phyloP scores from a whole-genome alignment of 1,140 invertebrate species.

The Danaus melanippus region DNA sequence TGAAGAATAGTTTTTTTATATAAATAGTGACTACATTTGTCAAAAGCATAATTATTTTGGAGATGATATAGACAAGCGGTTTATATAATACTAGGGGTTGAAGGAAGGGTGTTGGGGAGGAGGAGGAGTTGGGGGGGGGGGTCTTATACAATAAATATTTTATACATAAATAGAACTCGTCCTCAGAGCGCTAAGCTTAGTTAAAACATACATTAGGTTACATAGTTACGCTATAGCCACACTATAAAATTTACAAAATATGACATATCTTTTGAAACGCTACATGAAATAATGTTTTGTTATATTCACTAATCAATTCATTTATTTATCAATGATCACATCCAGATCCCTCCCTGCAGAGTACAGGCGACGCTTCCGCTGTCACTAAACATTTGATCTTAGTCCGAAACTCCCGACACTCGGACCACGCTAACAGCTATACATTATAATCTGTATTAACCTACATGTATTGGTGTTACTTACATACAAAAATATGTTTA shows the following conservation, averaged over 20 bases:
- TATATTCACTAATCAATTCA: constrained; percentile 66
- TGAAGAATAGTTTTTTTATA: constrained; percentile 12
- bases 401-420: no score
- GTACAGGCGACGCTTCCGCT: no score
- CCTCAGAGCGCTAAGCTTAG: constrained; percentile 66
- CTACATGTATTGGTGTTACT: constrained; percentile 10
- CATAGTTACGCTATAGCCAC: constrained; percentile 64
- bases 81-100: no score
- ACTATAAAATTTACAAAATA: constrained; percentile 73
- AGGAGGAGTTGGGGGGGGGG: no score
- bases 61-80: constrained; percentile 19
- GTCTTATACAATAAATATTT: constrained; percentile 22
- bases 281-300: constrained; percentile 64
- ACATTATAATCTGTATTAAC: constrained; percentile 16
- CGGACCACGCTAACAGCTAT: constrained; percentile 25
- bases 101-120: no score
- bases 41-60: constrained; percentile 27
- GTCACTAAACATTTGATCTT: no score
- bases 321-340: constrained; percentile 58
- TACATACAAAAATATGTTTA: constrained; percentile 11
- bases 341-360: constrained; percentile 30
- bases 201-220: constrained; percentile 59
- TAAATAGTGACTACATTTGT: constrained; percentile 21
- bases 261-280: constrained; percentile 69
- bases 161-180: constrained; percentile 60